Conservation (phyloP, 2,797 vertebrate genomes). For the Thamnophis elegans region DNA sequence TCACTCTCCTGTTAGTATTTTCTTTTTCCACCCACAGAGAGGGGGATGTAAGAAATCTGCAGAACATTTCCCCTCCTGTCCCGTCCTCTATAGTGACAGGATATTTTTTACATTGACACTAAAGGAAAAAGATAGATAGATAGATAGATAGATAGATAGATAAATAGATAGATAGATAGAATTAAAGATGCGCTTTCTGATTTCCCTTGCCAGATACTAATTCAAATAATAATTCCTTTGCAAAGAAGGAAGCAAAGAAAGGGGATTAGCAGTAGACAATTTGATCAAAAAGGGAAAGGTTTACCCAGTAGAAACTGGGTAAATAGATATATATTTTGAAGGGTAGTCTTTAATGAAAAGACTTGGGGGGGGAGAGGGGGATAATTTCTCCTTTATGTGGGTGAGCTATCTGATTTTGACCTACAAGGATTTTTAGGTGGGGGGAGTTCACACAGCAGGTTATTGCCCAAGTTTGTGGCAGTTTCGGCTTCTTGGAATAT, state of each 20-base stretch:
- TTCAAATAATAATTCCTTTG: neutral
- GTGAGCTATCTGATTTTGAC: neutral
- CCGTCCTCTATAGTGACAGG: too few species aligned
- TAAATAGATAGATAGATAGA: neutral
- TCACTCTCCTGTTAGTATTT: too few species aligned
- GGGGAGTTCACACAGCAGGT: neutral
- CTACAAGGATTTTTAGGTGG: neutral
- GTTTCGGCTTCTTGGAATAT: neutral
- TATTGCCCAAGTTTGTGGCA: neutral
- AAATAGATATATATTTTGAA: neutral
- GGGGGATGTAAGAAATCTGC: too few species aligned
- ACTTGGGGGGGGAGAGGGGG: rapidly evolving
- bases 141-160: too few species aligned
- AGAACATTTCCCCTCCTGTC: too few species aligned
- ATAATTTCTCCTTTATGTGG: neutral
- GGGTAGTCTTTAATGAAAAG: neutral
- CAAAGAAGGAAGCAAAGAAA: neutral
- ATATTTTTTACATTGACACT: too few species aligned
- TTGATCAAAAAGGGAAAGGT: neutral
- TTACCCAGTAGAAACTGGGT: too few species aligned
- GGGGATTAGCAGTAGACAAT: neutral
- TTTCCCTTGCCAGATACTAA: neutral
- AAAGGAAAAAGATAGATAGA: too few species aligned
- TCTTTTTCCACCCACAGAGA: too few species aligned
- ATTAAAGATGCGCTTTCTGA: neutral